These are phyloP conservation scores for Podocnemis expansa DNA, from an alignment of 2,113 vertebrate species.

Conservation along the genomic window DNA sequence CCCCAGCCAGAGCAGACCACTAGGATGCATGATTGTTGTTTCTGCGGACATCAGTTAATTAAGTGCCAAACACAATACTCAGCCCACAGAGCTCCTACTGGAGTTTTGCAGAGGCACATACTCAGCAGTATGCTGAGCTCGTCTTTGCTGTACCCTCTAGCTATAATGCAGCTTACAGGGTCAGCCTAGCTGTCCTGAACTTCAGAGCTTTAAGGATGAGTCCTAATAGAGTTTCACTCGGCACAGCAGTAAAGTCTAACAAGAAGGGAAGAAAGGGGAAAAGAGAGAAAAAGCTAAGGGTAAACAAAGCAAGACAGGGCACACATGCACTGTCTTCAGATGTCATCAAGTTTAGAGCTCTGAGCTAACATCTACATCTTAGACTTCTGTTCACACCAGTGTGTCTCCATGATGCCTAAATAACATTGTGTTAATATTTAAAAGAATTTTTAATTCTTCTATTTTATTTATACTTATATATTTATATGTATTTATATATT, in stretches of 20 bases:
- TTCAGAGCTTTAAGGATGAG: background rate
- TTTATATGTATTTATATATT: too few relatives aligned
- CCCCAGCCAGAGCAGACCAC: background rate
- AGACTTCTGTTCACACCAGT: background rate
- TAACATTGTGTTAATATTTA: constrained; percentile 30
- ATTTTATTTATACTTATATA: too few relatives aligned
- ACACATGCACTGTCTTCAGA: background rate
- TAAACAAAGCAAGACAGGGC: background rate
- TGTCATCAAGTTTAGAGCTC: background rate
- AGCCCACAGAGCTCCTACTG: background rate
- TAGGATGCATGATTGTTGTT: background rate
- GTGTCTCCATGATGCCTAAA: constrained; percentile 11
- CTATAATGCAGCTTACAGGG: background rate
- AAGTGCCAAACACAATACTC: background rate
- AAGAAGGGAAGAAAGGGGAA: background rate
- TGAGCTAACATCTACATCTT: background rate
- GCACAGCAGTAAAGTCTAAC: background rate
- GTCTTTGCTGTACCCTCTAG: background rate
- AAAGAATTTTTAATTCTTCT: too few relatives aligned
- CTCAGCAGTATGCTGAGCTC: background rate
- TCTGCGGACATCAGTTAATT: background rate
- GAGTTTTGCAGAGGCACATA: background rate
- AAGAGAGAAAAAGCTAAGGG: background rate
- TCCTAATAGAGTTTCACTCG: background rate
- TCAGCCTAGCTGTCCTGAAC: background rate